Base-by-base conservation (phyloP, 2,113 vertebrate genomes). In the Noctilio leporinus region DNA sequence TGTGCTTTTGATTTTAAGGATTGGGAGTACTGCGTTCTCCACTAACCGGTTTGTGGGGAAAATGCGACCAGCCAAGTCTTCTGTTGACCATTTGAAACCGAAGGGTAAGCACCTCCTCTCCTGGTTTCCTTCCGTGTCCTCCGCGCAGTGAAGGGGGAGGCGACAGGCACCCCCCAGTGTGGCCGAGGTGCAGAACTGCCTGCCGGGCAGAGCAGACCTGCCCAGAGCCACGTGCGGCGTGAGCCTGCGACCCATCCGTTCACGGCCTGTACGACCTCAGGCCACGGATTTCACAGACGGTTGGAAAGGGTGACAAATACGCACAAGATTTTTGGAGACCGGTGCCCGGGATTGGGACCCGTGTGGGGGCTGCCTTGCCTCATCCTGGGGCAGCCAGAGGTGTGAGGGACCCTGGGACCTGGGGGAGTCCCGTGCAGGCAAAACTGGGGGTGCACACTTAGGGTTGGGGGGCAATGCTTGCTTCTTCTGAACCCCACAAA, bases 391-490 rank as follows among this genome's bases (percentile, higher is more conserved):
- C 19, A 8, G 3, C 24, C 5, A 17, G 43, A 3, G 10, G 24
- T 9, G 0, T 28, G 26, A 80, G 26, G 19, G 59, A 11, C 20
- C 35, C 45, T 51, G 70, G 35, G 28, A 10, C 47, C 47, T 8
- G 47, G 24, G 59, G 22, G 15, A 17, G n/a, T 53, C 30, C 8
- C 3, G 20, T 2, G 3, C 11, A 7, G 26, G 33, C 72, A 14
- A 22, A 9, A 8, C 45, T 1, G 57, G 57, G 49, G 20, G 9
- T 19, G 1, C 26, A 43, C 59, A 38, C n/a, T n/a, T 40, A 49
- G 57, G 22, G 22, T 3, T 15, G 10, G 17, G 3, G 51, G 51
- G 26, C 6, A 4, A 3, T 0, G 10, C 1, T 0, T 28, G 10
- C 24, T 38, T 55, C 64, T 53, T 20, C 70, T 8, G 59, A 35